Conservation (phyloP, 2,797 vertebrate genomes). For the Onychomys torridus region DNA sequence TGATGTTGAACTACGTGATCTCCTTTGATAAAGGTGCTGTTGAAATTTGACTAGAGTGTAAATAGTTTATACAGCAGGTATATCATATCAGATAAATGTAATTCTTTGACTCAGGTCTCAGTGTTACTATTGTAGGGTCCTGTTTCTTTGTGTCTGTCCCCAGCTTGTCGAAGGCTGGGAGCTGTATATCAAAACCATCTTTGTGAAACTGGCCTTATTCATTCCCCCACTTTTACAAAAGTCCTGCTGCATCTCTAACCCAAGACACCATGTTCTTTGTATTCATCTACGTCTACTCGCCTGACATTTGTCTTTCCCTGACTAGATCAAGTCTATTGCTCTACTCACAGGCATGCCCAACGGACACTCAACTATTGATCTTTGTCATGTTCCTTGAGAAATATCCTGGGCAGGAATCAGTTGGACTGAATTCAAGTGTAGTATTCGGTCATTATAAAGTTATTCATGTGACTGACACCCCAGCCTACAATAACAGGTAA, state of each 20-base stretch:
- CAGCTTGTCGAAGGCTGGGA: background rate
- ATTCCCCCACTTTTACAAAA: constrained; percentile 46
- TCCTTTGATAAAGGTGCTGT: constrained; percentile 38
- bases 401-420: constrained; percentile 23
- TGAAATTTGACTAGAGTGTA: constrained; percentile 21
- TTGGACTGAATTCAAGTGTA: constrained; percentile 45
- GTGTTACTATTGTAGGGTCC: background rate
- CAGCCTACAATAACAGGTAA: background rate
- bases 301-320: constrained; percentile 43
- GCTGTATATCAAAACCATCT: background rate
- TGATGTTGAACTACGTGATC: constrained; percentile 1
- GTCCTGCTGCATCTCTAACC: background rate
- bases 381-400: constrained; percentile 33
- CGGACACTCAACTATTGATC: background rate
- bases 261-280: background rate
- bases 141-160: constrained; percentile 14
- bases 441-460: background rate
- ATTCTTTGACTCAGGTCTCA: background rate
- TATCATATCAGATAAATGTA: background rate
- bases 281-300: background rate
- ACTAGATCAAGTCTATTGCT: background rate
- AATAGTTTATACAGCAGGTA: background rate
- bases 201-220: background rate
- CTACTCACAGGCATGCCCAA: background rate
- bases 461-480: background rate